phyloP scores from a whole-genome alignment of 2,888 invertebrate genomes.

The Loripinus fragilis region DNA sequence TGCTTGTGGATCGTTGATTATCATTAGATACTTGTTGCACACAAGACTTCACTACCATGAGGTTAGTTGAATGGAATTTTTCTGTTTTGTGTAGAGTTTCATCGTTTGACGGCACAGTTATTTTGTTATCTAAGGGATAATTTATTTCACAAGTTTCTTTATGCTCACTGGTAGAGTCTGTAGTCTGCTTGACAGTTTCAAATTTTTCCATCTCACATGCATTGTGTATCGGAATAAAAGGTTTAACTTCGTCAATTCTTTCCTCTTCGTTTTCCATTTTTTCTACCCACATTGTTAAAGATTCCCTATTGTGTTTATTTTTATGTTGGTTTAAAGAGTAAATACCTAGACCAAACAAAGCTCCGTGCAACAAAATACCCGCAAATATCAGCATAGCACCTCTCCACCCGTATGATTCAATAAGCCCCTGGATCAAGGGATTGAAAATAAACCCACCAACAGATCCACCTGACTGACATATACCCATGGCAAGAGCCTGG shows the following conservation, averaged over 20 bases:
- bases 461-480: background rate
- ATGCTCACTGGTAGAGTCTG: background rate
- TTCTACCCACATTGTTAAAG: too few relatives aligned
- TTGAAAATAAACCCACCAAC: conserved; percentile 5
- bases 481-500: too few relatives aligned
- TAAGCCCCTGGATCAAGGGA: background rate
- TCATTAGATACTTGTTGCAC: too few relatives aligned
- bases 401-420: too few relatives aligned
- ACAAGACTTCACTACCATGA: background rate
- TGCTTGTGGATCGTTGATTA: too few relatives aligned
- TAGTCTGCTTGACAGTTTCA: background rate
- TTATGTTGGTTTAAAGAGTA: background rate
- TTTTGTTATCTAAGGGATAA: background rate
- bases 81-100: background rate
- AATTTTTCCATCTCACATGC: too few relatives aligned
- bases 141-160: too few relatives aligned
- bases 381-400: background rate
- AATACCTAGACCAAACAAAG: background rate
- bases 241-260: background rate
- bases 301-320: background rate
- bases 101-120: background rate
- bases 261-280: background rate
- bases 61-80: background rate
- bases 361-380: background rate
- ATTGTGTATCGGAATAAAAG: too few relatives aligned